Evolutionary conservation across 1,140 invertebrate genomes (phyloP), one percentile per base, ranked within the genome.

Genomic region (Atta cephalotes): DNA sequence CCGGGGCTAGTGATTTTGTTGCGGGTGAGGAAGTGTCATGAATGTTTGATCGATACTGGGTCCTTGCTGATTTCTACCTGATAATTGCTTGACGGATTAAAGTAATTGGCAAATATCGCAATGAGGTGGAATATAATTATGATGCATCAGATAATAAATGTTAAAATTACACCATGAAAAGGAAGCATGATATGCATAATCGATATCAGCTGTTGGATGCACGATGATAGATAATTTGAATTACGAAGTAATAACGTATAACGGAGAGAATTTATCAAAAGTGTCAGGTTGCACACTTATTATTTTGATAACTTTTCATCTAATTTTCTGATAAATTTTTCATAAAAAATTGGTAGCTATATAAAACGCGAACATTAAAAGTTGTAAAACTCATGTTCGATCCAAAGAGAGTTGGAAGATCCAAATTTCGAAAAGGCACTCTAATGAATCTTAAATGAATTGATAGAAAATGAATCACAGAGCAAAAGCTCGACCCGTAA

Each of bases 401-500:
- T 60, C 51, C 28, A 45, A 18, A 58, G 63, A 56, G 14, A 62
- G 18, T 35, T 35, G n/a, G 60, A 62, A 62, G 66, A 31, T 49
- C 35, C 56, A 86, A 71, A 89, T 89, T 89, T 87, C 62, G 70
- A 25, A 2, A 45, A 45, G 25, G 56, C 74, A 88, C 86, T 91
- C 87, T 89, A 91, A 92, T 93, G 89, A 92, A 92, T 92, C 88
- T 92, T 92, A 86, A 92, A 88, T 70, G 74, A 68, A 87, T 85
- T 78, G 86, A 92, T 66, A 66, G 71, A 88, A 85, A 89, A 84
- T 53, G 66, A 71, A 85, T 49, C 85, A 25, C 72, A 63, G 31
- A 72, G 71, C 21, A 45, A 68, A 68, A 45, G 12, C 70, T 49
- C 71, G 86, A 91, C 86, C 88, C 45, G 87, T 79, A 92, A 93